Base-by-base conservation (phyloP, 2,797 vertebrate species). In the Semaprochilodus insignis region DNA sequence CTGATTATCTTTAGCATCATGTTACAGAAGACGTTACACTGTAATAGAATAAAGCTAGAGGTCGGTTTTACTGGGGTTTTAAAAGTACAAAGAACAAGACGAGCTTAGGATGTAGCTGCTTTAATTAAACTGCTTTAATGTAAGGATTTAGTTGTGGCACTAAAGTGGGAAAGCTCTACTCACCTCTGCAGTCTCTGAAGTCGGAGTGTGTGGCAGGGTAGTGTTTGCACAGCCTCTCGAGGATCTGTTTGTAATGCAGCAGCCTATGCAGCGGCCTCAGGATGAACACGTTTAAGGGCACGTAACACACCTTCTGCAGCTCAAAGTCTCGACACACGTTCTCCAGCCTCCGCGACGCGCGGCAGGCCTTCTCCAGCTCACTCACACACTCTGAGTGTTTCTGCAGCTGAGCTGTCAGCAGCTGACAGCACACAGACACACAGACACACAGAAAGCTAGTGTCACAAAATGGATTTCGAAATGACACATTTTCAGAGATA, bases 201-300 rank as follows among this genome's bases (percentile, higher is more conserved):
- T 99, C 97, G 6, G 90, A 59, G 27, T 99, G 96, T 82, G 90
- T 96, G 2, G 97, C 96, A 0, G 94, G 92, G 90, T 98, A 98
- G 91, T 98, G 95, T 91, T 98, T 98, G 93, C 98, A 99, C 85
- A 99, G 94, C 74, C 97, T 94, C 92, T 98, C 97, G 92, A 99
- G 95, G 90, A 99, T 97, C 93, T 97, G 97, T 92, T 97, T 97
- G 94, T 99, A 99, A 94, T 99, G 98, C 93, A 96, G 94, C 84
- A 99, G 96, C 86, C 98, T 96, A 92, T 99, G 98, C 87, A 98
- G 93, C 0, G 98, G 98, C 78, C 97, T 95, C 90, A 99, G 96
- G 1, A 99, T 93, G 92, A 99, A 99, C 84, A 97, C 96, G 44
- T 97, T 99, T 87, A 99, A 95, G 6, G 98, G 97, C 85, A 99